Base-by-base conservation (phyloP, 2,113 vertebrate genomes). In the Pardalotus punctatus region DNA sequence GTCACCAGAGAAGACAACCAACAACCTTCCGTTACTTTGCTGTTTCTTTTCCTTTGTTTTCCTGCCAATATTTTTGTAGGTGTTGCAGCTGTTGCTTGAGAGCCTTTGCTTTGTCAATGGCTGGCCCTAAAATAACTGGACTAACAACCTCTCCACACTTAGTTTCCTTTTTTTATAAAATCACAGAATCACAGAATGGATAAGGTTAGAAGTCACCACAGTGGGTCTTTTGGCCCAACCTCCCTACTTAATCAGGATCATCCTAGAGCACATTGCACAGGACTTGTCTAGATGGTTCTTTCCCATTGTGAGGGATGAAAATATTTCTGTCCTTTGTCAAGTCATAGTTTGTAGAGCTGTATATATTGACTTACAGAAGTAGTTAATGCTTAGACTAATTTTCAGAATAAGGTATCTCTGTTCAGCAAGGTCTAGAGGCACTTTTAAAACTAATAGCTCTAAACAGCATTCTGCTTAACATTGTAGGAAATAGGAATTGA, bases 201-300 rank as follows among this genome's bases (percentile, higher is more conserved):
- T 40, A 53, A 27, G 7, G 20, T 53, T 81, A 81, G 54, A 89
- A 60, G 19, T 20, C 45, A 74, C 22, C 13, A 45, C 33, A 53
- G 28, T 57, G 36, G 9, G 12, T 80, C 58, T 65, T 42, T 17
- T 36, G 31, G 12, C 35, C 13, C 53, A 53, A 21, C 6, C 2
- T 60, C n/a, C 4, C 38, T 35, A 45, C 29, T 81, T 33, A 60
- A 7, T 38, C 51, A 29, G 16, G 20, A 40, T 74, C 47, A 74
- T 35, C 45, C 33, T 53, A 45, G 13, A 45, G 23, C n/a, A 11
- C 20, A 47, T 18, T 21, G 20, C n/a, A 47, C 29, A 60, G 45
- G 29, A 53, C 8, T 74, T 47, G 28, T 67, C 38, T 31, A 29
- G 38, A 35, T 0, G 0, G 3, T 19, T 67, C n/a, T 61, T 61